Evolutionary conservation across 2,113 vertebrate genomes (phyloP).

Genomic region (Sander vitreus): DNA sequence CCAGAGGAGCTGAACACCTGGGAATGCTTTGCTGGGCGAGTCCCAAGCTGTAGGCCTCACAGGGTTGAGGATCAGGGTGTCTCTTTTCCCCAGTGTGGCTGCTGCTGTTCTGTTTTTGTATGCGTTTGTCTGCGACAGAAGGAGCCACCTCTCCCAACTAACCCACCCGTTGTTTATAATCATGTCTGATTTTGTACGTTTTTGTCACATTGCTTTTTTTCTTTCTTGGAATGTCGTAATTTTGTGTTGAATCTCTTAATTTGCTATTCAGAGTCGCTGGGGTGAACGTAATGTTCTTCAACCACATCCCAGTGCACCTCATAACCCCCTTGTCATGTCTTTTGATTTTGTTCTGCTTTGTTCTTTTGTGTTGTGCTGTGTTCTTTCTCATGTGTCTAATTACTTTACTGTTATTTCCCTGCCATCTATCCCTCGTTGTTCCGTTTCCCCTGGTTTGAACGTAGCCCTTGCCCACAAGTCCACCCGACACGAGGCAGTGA

Average conservation of each 20-base stretch:
- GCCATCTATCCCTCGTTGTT: conserved; percentile 69
- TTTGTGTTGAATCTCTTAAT: conserved; percentile 65
- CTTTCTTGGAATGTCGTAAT: conserved; percentile 63
- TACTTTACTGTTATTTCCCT: conserved; percentile 73
- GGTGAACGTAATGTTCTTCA: conserved; percentile 40
- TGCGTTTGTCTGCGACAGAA: conserved; percentile 40
- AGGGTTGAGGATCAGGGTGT: conserved; percentile 33
- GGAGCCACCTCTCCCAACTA: conserved; percentile 48
- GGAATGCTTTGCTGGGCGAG: conserved; percentile 13
- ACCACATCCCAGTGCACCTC: conserved; percentile 47
- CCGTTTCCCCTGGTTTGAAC: conserved; percentile 80
- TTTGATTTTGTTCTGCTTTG: conserved; percentile 67
- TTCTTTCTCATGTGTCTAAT: conserved; percentile 77
- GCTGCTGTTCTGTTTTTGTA: conserved; percentile 49
- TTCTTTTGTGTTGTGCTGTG: conserved; percentile 71
- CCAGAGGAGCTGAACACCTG: conserved; percentile 52
- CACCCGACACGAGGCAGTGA: conserved; percentile 92
- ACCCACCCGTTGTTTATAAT: conserved; percentile 59
- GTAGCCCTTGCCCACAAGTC: conserved; percentile 93
- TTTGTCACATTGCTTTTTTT: conserved; percentile 42
- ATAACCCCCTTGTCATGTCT: conserved; percentile 56
- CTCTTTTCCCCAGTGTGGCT: conserved; percentile 48
- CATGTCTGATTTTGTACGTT: conserved; percentile 46
- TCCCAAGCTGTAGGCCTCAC: conserved; percentile 19
- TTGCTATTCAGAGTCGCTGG: conserved; percentile 49